Evolutionary conservation across 1,140 invertebrate genomes (phyloP), one percentile per base, ranked within the genome.

Genomic region (Rhopalosiphum maidis): DNA sequence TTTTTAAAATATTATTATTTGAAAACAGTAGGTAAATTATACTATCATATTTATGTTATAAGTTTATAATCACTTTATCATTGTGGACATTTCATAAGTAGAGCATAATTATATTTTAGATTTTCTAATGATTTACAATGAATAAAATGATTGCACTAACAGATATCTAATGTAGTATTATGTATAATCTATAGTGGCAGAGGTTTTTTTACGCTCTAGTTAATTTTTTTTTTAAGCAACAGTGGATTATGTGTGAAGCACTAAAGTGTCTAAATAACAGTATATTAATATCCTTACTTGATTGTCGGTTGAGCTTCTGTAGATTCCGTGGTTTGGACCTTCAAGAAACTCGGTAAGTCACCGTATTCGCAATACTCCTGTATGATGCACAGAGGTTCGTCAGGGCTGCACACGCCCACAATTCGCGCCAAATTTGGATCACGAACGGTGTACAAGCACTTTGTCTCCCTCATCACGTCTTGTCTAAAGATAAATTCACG

Each of bases 301-400:
- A 94, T 93, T 41, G 94, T 94, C 41, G 94, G 94, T 89, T 95
- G 90, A 68, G 91, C 21, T 48, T 92, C 90, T 0, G 90, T 51
- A 5, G 90, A 55, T 55, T 77, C 68, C 15, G 93, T 43, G 51
- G 68, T 88, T 48, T 87, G 93, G 3, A 77, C 4, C 6, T 83
- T 91, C 8, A 93, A 95, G 95, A 98, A 98, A 94, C 97, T 97
- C 92, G 98, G 97, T 37, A 99, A 96, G 95, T 98, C 98, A 9
- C 98, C 97, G 68, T 97, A 96, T 95, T 98, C 97, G 94, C 97
- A 97, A 95, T 98, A 98, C 95, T 99, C 98, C 93, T 98, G 97
- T 7, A 98, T 96, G 94, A 98, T 97, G 95, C 97, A 98, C 93
- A 97, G 96, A 1, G 98, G 98, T 94, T 98, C 97, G 93, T 98